Base-by-base conservation (phyloP, 2,797 vertebrate genomes). In the Sus cebifrons region DNA sequence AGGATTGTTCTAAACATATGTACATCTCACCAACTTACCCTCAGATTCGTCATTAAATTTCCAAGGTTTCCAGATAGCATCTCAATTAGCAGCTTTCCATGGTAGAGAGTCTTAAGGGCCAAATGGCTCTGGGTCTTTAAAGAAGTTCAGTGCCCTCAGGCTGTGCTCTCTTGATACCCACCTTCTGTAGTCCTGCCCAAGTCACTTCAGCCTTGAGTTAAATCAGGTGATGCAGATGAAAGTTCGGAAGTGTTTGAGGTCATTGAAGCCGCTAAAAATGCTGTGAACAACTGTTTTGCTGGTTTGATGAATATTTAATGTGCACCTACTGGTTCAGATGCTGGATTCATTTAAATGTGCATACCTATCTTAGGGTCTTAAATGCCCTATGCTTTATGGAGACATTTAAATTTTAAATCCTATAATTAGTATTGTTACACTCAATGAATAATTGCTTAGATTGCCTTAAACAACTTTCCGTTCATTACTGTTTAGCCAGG, bases 301-400 rank as follows among this genome's bases (percentile, higher is more conserved):
- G 70, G 62, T 52, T 62, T 74, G 73, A 82, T 91, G 89, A 94
- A n/a, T 93, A 84, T 88, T 96, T 89, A 79, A 85, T 62, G 49
- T 36, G 3, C 6, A 32, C 78, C 44, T 49, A 56, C 79, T 88
- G 64, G n/a, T 64, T 52, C 23, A 74, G 71, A 27, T 94, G 14
- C 75, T 89, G 23, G 27, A 23, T 85, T 97, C 89, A 86, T 75
- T 60, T 86, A 56, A 56, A 81, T 82, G 67, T 95, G 29, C 21
- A 3, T 65, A 32, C 58, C 62, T 71, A 52, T 84, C 56, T 86
- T 73, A 60, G 89, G 62, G 32, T 89, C 67, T 65, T 91, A 49
- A 74, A 49, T 89, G 21, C 27, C 13, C 90, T 18, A 1, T 52
- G 6, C 44, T 86, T 91, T 36, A 62, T 58, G 75, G 91, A 85